Evolutionary conservation across 2,888 invertebrate species (phyloP).

Genomic region (Gymnocheta viridis): DNA sequence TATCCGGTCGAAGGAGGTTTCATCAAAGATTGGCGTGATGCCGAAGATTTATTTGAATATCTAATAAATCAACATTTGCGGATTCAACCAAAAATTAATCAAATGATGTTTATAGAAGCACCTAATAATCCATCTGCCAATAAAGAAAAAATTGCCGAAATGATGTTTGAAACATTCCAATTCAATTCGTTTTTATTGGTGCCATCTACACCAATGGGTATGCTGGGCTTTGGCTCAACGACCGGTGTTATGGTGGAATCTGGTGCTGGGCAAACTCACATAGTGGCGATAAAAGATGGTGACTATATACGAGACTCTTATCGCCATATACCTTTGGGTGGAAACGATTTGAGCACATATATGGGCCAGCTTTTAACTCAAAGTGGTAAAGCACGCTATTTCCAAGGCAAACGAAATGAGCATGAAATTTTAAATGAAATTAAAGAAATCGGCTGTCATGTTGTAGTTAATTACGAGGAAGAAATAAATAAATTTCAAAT

Average conservation of each 20-base stretch:
- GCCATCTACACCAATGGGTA: slow-evolving; percentile 38
- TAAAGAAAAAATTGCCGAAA: slow-evolving; percentile 36
- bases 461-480: slow-evolving; percentile 31
- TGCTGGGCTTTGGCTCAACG: slow-evolving; percentile 24
- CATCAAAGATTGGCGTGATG: slow-evolving; percentile 41
- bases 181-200: slow-evolving; percentile 22
- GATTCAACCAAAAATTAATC: slow-evolving; percentile 34
- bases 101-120: slow-evolving; percentile 19
- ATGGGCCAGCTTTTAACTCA: slow-evolving; percentile 21
- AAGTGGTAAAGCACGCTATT: slow-evolving; percentile 5
- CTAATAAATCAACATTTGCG: slow-evolving; percentile 11
- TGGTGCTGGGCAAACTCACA: slow-evolving; percentile 39
- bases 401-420: slow-evolving; percentile 35
- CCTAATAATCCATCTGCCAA: slow-evolving; percentile 18
- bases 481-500: slow-evolving; percentile 3
- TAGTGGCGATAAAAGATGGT: slow-evolving; percentile 33
- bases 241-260: slow-evolving; percentile 47
- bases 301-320: slow-evolving; percentile 28
- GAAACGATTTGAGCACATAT: slow-evolving; percentile 45
- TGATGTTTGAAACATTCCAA: slow-evolving; percentile 47
- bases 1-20: slow-evolving; percentile 31
- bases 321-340: slow-evolving; percentile 37
- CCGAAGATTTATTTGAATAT: slow-evolving; percentile 33
- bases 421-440: slow-evolving; percentile 44
- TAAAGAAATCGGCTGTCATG: slow-evolving; percentile 28